Conservation (phyloP, 1,140 invertebrate species). For the Sesamia nonagrioides region DNA sequence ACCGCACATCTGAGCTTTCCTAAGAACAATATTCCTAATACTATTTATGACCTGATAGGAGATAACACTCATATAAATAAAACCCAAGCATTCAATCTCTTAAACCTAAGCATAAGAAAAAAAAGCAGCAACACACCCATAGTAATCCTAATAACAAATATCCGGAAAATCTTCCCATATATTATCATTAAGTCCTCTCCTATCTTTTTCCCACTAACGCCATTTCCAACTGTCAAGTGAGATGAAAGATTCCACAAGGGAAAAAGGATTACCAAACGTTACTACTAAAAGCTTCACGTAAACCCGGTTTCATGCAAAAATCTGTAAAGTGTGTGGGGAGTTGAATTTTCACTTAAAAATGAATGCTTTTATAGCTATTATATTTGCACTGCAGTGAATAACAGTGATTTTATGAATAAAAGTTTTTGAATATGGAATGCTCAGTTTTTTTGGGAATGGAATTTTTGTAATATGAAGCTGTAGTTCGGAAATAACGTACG, state of each 20-base stretch:
- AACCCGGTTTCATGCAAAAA: background rate
- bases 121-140: background rate
- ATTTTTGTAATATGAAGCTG: too few species aligned
- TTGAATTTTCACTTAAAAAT: background rate
- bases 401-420: background rate
- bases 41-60: too few species aligned
- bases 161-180: slow-evolving; percentile 24
- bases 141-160: slow-evolving; percentile 30
- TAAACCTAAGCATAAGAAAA: too few species aligned
- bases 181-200: slow-evolving; percentile 23
- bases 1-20: too few species aligned
- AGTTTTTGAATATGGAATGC: background rate
- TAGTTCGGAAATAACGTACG: too few species aligned
- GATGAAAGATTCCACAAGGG: slow-evolving; percentile 9
- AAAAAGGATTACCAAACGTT: slow-evolving; percentile 20
- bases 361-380: background rate
- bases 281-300: background rate
- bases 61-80: too few species aligned
- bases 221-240: slow-evolving; percentile 16
- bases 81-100: too few species aligned
- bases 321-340: background rate
- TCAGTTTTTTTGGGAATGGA: background rate
- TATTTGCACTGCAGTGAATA: slow-evolving; percentile 4
- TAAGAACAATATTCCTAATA: too few species aligned
- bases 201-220: background rate